Conservation (phyloP, 2,888 invertebrate species). For the Cantharis rustica region DNA sequence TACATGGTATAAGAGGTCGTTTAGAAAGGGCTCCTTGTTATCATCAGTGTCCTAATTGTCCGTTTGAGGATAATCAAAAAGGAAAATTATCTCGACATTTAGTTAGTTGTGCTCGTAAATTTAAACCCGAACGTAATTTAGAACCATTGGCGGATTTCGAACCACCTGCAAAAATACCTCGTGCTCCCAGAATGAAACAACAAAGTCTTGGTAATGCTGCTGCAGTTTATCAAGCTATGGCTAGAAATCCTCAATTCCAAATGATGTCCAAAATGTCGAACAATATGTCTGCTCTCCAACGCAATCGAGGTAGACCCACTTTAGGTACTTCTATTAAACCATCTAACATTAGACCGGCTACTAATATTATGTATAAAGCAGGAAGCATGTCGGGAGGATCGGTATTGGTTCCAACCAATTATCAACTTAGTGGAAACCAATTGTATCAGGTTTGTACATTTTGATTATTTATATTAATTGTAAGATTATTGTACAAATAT, state of each 20-base stretch:
- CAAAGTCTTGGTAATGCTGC: slow-evolving; percentile 46
- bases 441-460: slow-evolving; percentile 63
- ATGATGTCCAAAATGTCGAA: slow-evolving; percentile 53
- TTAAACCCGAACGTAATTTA: slow-evolving; percentile 83
- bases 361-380: slow-evolving; percentile 73
- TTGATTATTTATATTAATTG: not conserved
- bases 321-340: slow-evolving; percentile 41
- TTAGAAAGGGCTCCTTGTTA: slow-evolving; percentile 84
- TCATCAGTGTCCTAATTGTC: slow-evolving; percentile 92
- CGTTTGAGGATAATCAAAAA: slow-evolving; percentile 92
- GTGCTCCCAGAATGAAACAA: slow-evolving; percentile 61
- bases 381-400: slow-evolving; percentile 61
- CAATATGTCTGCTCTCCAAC: slow-evolving; percentile 44
- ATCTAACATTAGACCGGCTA: slow-evolving; percentile 45
- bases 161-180: slow-evolving; percentile 90
- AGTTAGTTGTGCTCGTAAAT: slow-evolving; percentile 86
- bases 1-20: slow-evolving; percentile 82
- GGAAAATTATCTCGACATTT: slow-evolving; percentile 88
- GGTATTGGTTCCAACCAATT: slow-evolving; percentile 63
- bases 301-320: slow-evolving; percentile 52
- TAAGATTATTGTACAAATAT: not conserved
- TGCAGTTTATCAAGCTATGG: slow-evolving; percentile 58
- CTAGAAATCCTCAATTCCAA: slow-evolving; percentile 52
- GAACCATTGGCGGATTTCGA: slow-evolving; percentile 91
- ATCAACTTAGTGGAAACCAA: slow-evolving; percentile 65